Evolutionary conservation across 2,113 vertebrate genomes (phyloP), one percentile per base, ranked within the genome.

Genomic region (Hymenochirus boettgeri): DNA sequence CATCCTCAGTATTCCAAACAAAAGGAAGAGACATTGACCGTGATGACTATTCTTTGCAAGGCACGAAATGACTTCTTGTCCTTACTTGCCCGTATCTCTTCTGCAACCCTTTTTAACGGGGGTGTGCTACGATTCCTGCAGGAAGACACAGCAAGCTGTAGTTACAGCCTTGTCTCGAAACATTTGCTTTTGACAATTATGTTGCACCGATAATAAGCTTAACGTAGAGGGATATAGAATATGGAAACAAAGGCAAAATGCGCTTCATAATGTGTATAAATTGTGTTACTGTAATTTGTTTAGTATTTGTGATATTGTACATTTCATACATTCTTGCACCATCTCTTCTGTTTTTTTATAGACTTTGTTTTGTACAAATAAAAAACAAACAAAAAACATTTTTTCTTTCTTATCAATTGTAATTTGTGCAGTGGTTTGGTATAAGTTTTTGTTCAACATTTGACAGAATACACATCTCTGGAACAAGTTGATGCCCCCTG

Each of bases 321-420:
- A 85, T 84, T 27, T 76, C 82, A 76, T 82, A 74, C 79, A 79
- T 79, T 83, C 61, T 60, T 61, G 58, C 72, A 77, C 74, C 77
- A 82, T 66, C 83, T 85, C 82, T 81, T 57, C 71, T 64, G 33
- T 53, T 83, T 81, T n/a, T 86, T 85, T 83, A 83, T 78, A 87
- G 80, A 70, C 64, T 80, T 88, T 85, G 47, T 90, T 90, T 91
- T 90, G 86, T 92, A 90, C 87, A 91, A n/a, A 90, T 91, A 91
- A 92, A 75, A 89, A 86, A 83, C 87, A 86, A 86, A 42, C n/a
- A n/a, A 86, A 85, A 89, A 86, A 84, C 82, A 60, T 84, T 66
- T 1, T 7, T 18, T 0, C 57, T 73, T 24, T 50, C 66, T 37
- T 69, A 50, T 42, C 15, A 19, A 19, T 17, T 35, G n/a, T n/a